These are phyloP conservation scores for Zaprionus bogoriensis DNA, from an alignment of 2,888 invertebrate genomes.

Conservation along the genomic window DNA sequence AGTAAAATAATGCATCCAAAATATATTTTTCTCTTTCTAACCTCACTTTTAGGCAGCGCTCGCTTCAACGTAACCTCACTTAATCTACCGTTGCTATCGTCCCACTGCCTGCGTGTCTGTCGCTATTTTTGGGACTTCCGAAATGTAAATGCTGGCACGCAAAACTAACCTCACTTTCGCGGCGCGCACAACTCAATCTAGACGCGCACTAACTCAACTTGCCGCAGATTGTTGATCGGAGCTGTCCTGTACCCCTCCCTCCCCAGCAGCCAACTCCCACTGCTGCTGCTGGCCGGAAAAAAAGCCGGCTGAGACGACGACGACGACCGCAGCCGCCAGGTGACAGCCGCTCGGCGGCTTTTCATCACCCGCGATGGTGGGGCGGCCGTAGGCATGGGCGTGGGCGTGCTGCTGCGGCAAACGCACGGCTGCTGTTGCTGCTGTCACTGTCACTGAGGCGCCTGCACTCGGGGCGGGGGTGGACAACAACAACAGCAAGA, in stretches of 20 bases:
- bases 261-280: background rate
- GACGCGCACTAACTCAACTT: constrained; percentile 14
- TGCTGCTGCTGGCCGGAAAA: background rate
- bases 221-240: constrained; percentile 38
- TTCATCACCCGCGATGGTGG: constrained; percentile 37
- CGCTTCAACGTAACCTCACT: background rate
- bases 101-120: background rate
- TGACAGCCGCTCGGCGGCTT: constrained; percentile 50
- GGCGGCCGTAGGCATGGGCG: background rate
- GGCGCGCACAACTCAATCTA: constrained; percentile 11
- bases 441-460: constrained; percentile 26
- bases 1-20: background rate
- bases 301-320: background rate
- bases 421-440: constrained; percentile 5
- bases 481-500: constrained; percentile 3
- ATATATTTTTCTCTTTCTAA: no score
- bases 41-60: no score
- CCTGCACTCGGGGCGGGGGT: constrained; percentile 12
- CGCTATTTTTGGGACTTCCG: background rate
- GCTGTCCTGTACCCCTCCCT: background rate
- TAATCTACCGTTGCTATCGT: background rate
- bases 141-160: background rate
- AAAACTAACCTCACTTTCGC: background rate
- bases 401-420: constrained; percentile 4
- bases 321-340: constrained; percentile 41